Evolutionary conservation across 2,113 vertebrate species (phyloP), one percentile per base, ranked within the genome.

Genomic region (Zosterops hypoxanthus): DNA sequence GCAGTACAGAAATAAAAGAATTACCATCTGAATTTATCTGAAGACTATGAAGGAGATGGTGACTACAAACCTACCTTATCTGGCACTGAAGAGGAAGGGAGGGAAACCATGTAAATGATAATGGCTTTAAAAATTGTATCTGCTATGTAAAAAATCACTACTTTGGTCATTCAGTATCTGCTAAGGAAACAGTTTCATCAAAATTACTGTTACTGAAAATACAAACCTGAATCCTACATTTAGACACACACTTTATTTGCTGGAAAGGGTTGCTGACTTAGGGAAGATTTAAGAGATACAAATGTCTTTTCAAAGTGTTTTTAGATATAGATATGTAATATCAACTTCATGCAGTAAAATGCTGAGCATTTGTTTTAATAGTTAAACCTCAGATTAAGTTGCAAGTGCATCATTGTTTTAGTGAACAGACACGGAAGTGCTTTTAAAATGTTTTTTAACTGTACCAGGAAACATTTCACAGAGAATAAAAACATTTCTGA

Each of bases 1-100:
- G 73, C 95, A 95, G 70, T 52, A 92, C 90, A 92, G 95, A 92
- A 95, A 95, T 94, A 91, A 96, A 96, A 95, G 83, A 91, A 95
- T 89, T 96, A 91, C 86, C 70, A 73, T 92, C 76, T 94, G 96
- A 92, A 96, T 92, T 94, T 91, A 86, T 97, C 80, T 92, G 86
- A 94, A 92, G 76, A 66, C 34, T 0, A 23, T 59, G 76, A 65
- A 82, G 63, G 73, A 91, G 82, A 92, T 42, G 46, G 70, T 91
- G 71, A 80, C 87, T 95, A 82, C 42, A 87, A 91, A 79, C 66
- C 89, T 92, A 68, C 78, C 39, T 95, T 63, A 77, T 80, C 82
- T 12, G 9, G 70, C 63, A 73, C 61, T 29, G 57, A 68, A 81
- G 65, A 84, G 77, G 86, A 96, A 97, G 86, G 60, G 68, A 83